Percentiles rank a stretch among this genome's conserved stretches.
Conservation (phyloP, 37 sponge, comb jelly and placozoan species). For the Amphimedon queenslandica region DNA sequence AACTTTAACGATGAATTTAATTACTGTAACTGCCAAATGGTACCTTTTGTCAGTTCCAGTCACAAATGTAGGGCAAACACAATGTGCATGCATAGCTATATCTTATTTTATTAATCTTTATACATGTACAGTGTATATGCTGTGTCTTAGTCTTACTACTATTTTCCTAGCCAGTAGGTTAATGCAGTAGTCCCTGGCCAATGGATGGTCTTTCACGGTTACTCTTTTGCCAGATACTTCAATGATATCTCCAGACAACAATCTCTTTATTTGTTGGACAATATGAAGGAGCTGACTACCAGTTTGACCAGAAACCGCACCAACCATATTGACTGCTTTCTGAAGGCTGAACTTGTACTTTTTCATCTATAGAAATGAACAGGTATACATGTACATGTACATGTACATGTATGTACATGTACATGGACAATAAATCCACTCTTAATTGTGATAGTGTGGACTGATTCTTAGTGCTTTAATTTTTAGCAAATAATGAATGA, state of each 20-base stretch:
- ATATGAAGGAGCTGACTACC: conserved; percentile 60
- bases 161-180: conserved; percentile 76
- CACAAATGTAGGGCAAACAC: no score
- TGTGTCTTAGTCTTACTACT: no score
- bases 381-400: conserved; percentile 19
- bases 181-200: conserved; percentile 48
- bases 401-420: conserved; percentile 14
- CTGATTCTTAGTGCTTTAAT: no score
- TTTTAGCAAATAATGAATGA: no score
- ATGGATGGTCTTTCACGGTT: conserved; percentile 35
- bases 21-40: no score
- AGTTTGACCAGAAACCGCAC: conserved; percentile 63
- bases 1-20: no score
- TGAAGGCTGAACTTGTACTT: conserved; percentile 65
- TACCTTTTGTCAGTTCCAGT: no score
- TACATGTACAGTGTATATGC: no score
- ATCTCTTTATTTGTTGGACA: conserved; percentile 24
- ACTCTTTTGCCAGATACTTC: conserved; percentile 43
- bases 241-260: conserved; percentile 55
- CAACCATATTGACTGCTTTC: conserved; percentile 53
- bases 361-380: conserved; percentile 27
- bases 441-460: no score
- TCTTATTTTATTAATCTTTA: no score
- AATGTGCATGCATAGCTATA: no score
- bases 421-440: no score